Conservation (phyloP, 2,113 vertebrate genomes). For the Salvelinus alpinus region DNA sequence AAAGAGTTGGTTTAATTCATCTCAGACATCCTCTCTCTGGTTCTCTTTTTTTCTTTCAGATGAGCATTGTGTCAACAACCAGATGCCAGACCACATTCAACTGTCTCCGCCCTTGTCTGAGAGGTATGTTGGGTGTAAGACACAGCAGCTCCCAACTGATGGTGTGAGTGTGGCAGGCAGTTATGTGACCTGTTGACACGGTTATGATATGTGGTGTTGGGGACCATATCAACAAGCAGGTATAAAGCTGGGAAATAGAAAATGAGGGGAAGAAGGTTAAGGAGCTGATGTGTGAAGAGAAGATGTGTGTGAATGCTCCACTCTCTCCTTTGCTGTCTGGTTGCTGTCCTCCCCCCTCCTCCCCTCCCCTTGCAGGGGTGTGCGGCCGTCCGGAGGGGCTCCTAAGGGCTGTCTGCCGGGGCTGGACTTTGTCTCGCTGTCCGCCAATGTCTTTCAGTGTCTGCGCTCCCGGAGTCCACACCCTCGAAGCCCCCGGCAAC, state of each 20-base stretch:
- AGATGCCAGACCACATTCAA: conserved; percentile 68
- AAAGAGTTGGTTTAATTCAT: not conserved
- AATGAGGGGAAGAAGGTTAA: not conserved
- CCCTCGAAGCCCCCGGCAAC: conserved; percentile 68
- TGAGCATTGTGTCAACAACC: conserved; percentile 65
- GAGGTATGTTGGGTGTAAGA: conserved; percentile 64
- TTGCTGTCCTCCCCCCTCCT: conserved; percentile 58
- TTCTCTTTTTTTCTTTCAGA: conserved; percentile 35
- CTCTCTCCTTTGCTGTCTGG: conserved; percentile 24
- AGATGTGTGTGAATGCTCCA: conserved; percentile 3
- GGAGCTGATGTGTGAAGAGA: too few relatives aligned
- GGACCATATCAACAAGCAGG: too few relatives aligned
- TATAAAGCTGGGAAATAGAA: not conserved
- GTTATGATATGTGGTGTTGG: too few relatives aligned
- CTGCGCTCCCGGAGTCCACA: conserved; percentile 74
- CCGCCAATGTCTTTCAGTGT: conserved; percentile 75
- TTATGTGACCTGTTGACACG: not conserved
- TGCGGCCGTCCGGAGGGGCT: conserved; percentile 72
- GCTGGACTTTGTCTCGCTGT: conserved; percentile 76
- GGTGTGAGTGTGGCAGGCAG: conserved; percentile 21
- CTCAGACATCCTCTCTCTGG: not conserved
- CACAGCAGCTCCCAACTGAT: conserved; percentile 27
- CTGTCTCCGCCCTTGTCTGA: conserved; percentile 75
- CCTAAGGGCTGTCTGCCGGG: conserved; percentile 78
- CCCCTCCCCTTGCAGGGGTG: conserved; percentile 68